These are phyloP conservation scores for Mirza zaza DNA, from an alignment of 2,113 vertebrate species.

Conservation along the genomic window DNA sequence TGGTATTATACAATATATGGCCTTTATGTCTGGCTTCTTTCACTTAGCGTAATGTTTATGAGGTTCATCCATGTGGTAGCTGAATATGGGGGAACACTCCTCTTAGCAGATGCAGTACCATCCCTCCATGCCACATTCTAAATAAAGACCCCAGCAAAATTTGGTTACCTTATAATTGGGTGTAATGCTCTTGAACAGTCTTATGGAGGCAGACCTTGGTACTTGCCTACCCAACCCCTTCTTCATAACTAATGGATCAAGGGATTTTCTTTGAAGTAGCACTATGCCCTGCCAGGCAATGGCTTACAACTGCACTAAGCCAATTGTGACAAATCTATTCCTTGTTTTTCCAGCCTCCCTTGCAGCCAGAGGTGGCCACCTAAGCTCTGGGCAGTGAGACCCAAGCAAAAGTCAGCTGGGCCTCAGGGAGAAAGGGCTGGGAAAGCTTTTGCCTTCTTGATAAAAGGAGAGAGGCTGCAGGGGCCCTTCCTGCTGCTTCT, in stretches of 20 bases:
- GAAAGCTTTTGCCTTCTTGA: background rate
- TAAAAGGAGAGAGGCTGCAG: background rate
- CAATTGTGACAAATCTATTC: background rate
- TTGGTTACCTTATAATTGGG: background rate
- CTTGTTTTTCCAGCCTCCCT: background rate
- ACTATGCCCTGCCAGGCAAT: background rate
- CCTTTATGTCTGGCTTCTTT: conserved; percentile 3
- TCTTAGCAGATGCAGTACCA: background rate
- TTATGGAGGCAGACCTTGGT: background rate
- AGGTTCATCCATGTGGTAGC: background rate
- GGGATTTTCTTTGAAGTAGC: background rate
- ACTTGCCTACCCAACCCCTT: background rate
- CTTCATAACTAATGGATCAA: background rate
- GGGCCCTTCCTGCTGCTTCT: background rate
- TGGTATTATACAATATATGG: background rate
- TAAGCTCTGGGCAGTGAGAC: background rate
- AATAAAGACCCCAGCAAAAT: background rate
- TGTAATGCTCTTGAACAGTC: background rate
- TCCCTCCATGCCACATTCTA: background rate
- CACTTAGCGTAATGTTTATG: background rate
- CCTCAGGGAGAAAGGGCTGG: background rate
- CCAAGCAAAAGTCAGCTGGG: background rate
- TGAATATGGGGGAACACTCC: conserved; percentile 1
- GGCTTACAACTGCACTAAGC: background rate
- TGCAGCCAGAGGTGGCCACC: background rate